Conservation (phyloP, 2,113 vertebrate genomes). For the Muntiacus reevesi region DNA sequence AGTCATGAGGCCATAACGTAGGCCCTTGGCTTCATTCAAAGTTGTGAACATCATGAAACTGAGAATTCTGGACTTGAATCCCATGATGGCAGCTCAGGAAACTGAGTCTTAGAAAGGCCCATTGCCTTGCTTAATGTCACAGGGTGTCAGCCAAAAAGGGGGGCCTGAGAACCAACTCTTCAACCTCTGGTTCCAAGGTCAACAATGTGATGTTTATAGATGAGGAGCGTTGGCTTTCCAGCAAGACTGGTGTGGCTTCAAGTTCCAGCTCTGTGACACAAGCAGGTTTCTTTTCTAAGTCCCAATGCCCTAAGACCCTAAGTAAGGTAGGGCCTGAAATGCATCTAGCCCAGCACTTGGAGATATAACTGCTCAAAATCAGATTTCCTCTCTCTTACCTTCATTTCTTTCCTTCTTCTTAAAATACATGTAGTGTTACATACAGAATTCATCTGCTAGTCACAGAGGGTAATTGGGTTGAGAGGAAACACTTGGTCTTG, state of each 20-base stretch:
- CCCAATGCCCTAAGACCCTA: not conserved
- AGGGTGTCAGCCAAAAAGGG: not conserved
- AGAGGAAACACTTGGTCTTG: not conserved
- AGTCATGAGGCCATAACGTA: not conserved
- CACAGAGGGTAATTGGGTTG: not conserved
- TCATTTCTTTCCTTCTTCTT: not conserved
- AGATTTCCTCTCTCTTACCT: not conserved
- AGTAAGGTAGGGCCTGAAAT: not conserved
- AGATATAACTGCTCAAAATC: not conserved
- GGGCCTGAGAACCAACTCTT: not conserved
- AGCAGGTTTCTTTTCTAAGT: fast-evolving
- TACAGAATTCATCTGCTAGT: not conserved
- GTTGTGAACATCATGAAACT: not conserved
- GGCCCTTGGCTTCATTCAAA: not conserved
- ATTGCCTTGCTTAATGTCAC: not conserved
- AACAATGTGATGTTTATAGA: too few species aligned
- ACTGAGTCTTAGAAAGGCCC: not conserved
- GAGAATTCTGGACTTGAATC: not conserved
- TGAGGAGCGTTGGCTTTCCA: not conserved
- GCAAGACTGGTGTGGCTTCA: not conserved
- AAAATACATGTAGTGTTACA: fast-evolving
- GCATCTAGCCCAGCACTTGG: fast-evolving
- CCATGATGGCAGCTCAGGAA: not conserved
- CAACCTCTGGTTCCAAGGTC: not conserved
- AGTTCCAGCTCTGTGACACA: too few species aligned